Evolutionary conservation across 2,113 vertebrate species (phyloP).

Genomic region (Amphiprion percula): DNA sequence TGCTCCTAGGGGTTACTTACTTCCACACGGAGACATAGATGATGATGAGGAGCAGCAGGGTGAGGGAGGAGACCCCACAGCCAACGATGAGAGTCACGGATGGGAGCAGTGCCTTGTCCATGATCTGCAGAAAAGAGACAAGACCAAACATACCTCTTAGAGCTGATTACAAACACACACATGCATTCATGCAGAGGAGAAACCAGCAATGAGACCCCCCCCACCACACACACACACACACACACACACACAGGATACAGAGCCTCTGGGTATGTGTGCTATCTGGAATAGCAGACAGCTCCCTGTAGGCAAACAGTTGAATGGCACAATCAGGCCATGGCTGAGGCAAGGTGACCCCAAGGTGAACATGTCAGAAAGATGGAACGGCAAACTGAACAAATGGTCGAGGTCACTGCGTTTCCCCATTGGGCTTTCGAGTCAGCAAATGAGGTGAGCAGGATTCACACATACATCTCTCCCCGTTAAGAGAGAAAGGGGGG

Average conservation of each 20-base stretch:
- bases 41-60: slow-evolving; percentile 96
- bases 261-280: slow-evolving; percentile 54
- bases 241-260: slow-evolving; percentile 13
- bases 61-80: slow-evolving; percentile 97
- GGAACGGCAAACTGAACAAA: slow-evolving; percentile 69
- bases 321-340: slow-evolving; percentile 79
- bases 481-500: slow-evolving; percentile 4
- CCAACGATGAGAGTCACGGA: slow-evolving; percentile 98
- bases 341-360: slow-evolving; percentile 85
- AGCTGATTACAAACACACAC: slow-evolving; percentile 40
- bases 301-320: slow-evolving; percentile 73
- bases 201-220: slow-evolving; percentile 15
- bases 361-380: slow-evolving; percentile 81
- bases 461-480: slow-evolving; percentile 45
- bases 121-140: slow-evolving; percentile 88
- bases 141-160: slow-evolving; percentile 57
- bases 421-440: slow-evolving; percentile 65
- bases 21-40: slow-evolving; percentile 99
- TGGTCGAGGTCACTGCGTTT: slow-evolving; percentile 56
- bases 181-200: slow-evolving; percentile 21
- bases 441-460: slow-evolving; percentile 67
- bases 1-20: slow-evolving; percentile 81
- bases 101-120: slow-evolving; percentile 94
- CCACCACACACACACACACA: slow-evolving; percentile 1
- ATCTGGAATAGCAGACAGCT: slow-evolving; percentile 75